Conservation (phyloP, 1,140 invertebrate species). For the Cardiocondyla obscurior region DNA sequence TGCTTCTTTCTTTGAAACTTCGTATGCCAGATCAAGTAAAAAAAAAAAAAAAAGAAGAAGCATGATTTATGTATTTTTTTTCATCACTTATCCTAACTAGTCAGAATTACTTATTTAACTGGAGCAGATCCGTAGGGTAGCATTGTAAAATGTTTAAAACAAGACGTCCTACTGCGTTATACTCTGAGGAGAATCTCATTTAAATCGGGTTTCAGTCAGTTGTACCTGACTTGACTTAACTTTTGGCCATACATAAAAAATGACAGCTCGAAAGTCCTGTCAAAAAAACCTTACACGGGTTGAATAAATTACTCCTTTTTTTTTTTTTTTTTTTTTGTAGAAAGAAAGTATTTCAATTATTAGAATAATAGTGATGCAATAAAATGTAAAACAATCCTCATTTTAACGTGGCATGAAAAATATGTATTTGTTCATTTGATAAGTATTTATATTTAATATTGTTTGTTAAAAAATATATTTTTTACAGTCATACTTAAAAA, state of each 20-base stretch:
- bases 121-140: background rate
- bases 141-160: background rate
- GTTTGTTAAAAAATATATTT: background rate
- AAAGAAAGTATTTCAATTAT: too few species aligned
- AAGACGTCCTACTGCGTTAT: background rate
- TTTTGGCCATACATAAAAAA: background rate
- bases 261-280: too few species aligned
- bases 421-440: background rate
- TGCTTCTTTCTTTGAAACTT: background rate
- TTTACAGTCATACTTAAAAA: background rate
- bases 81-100: too few species aligned
- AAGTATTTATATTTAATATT: background rate
- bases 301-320: too few species aligned
- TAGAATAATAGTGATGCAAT: background rate
- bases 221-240: too few species aligned
- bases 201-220: too few species aligned
- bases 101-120: background rate
- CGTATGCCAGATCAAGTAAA: background rate
- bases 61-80: slow-evolving; percentile 1
- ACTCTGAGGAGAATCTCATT: background rate
- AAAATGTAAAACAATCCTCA: background rate
- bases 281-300: too few species aligned
- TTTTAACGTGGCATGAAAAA: background rate
- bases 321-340: too few species aligned
- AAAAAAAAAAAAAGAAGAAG: too few species aligned